Evolutionary conservation across 2,113 vertebrate genomes (phyloP).

Genomic region (Cynopterus brachyotis): DNA sequence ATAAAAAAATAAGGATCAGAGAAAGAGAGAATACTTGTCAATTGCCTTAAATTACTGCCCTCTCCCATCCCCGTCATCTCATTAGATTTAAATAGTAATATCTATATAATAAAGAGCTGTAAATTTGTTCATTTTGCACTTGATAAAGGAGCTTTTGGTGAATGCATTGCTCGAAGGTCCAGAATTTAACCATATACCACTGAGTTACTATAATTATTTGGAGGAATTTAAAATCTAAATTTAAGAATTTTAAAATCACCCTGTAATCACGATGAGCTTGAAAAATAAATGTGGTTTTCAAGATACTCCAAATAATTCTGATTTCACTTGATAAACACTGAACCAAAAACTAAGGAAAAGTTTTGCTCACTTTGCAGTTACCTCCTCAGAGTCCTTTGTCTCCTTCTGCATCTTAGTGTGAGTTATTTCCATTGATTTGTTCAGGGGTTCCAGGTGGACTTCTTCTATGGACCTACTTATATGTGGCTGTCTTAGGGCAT

Average conservation of each 20-base stretch:
- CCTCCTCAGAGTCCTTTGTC: not conserved
- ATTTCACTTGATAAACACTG: not conserved
- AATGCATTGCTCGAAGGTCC: slow-evolving; percentile 46
- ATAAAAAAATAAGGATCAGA: slow-evolving; percentile 42
- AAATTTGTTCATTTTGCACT: slow-evolving; percentile 52
- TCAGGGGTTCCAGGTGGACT: not conserved
- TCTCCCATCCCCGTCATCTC: not conserved
- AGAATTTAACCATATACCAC: slow-evolving; percentile 54
- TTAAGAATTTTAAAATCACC: slow-evolving; percentile 40
- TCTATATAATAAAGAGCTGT: not conserved
- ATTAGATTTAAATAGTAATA: slow-evolving; percentile 62
- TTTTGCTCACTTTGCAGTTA: not conserved
- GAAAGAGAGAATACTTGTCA: slow-evolving; percentile 46
- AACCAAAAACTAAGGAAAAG: not conserved
- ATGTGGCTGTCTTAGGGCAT: not conserved
- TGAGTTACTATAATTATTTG: slow-evolving; percentile 45
- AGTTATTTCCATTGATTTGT: not conserved
- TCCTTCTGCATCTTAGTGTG: not conserved
- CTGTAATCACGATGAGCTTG: slow-evolving; percentile 36
- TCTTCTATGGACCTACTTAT: not conserved
- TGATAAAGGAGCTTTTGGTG: slow-evolving; percentile 30
- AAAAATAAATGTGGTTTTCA: slow-evolving; percentile 39
- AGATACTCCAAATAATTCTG: not conserved
- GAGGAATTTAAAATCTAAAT: slow-evolving; percentile 38
- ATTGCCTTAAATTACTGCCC: slow-evolving; percentile 35